Conservation (phyloP, 2,888 invertebrate species). For the Carterocephalus palaemon region DNA sequence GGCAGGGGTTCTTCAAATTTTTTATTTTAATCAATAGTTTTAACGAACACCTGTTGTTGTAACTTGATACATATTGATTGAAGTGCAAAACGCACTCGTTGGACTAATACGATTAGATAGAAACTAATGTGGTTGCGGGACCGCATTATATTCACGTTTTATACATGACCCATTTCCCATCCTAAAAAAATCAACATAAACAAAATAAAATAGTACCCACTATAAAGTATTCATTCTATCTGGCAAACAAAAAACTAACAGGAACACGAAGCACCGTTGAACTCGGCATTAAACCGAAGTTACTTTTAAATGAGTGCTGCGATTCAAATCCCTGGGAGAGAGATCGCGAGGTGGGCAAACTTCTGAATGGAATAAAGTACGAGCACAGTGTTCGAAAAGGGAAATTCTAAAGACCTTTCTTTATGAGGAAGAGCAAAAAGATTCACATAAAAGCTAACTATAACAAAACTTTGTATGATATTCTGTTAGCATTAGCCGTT, state of each 20-base stretch:
- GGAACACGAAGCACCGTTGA: constrained; percentile 19
- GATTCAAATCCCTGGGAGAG: constrained; percentile 18
- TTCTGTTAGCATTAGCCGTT: constrained; percentile 11
- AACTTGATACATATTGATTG: too few species aligned
- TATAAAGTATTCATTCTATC: constrained; percentile 15
- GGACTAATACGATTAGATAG: too few species aligned
- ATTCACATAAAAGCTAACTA: constrained; percentile 16
- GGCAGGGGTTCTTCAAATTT: too few species aligned
- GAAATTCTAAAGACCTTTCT: constrained; percentile 17
- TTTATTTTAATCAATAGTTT: too few species aligned
- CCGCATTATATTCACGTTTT: too few species aligned
- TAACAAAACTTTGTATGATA: too few species aligned
- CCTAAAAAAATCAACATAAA: constrained; percentile 1
- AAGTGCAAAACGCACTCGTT: too few species aligned
- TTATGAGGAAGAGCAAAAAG: constrained; percentile 5
- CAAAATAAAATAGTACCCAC: constrained; percentile 5
- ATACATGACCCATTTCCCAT: too few species aligned
- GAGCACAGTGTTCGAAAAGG: constrained; percentile 13
- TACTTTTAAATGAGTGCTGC: constrained; percentile 24
- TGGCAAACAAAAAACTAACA: constrained; percentile 17
- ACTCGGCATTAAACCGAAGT: constrained; percentile 23
- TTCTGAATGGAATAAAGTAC: constrained; percentile 23
- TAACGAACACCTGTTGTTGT: too few species aligned
- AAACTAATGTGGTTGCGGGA: too few species aligned
- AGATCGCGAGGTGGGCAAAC: constrained; percentile 13